Evolutionary conservation across 2,888 invertebrate species (phyloP).

Genomic region (Abrostola triplasia): DNA sequence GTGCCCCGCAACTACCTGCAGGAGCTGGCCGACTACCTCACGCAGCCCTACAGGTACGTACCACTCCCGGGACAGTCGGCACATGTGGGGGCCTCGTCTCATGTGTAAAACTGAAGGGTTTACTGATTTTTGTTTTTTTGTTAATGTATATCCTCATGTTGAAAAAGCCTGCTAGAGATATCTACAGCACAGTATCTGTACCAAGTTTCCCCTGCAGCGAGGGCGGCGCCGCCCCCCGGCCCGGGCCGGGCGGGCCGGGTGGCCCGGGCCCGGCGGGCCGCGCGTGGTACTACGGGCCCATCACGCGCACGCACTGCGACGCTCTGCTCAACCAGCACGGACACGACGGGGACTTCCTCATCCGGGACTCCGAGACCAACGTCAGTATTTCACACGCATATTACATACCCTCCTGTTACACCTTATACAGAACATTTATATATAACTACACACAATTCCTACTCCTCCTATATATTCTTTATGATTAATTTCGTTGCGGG

Average conservation of each 20-base stretch:
- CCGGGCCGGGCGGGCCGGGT: conserved; percentile 54
- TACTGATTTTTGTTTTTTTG: too few relatives aligned
- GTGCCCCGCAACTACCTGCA: conserved; percentile 98
- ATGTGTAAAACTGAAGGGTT: conserved; percentile 43
- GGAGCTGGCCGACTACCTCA: conserved; percentile 96
- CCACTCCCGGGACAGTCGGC: conserved; percentile 68
- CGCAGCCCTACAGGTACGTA: conserved; percentile 92
- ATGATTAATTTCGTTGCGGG: too few relatives aligned
- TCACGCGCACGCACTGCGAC: conserved; percentile 98
- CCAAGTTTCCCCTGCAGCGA: conserved; percentile 35
- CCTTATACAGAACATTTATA: background rate
- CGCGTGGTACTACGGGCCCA: conserved; percentile 99
- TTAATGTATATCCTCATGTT: too few relatives aligned
- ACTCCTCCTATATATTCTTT: too few relatives aligned
- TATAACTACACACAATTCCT: too few relatives aligned
- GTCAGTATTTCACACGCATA: conserved; percentile 88
- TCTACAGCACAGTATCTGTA: background rate
- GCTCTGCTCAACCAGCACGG: conserved; percentile 97
- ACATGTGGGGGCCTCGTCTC: conserved; percentile 84
- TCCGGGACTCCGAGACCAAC: conserved; percentile 99
- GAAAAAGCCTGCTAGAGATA: too few relatives aligned
- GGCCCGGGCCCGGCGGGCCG: conserved; percentile 89
- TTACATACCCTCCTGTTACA: background rate
- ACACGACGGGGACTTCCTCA: conserved; percentile 99
- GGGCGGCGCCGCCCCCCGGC: conserved; percentile 40